Evolutionary conservation across 2,888 invertebrate species (phyloP), one percentile per base, ranked within the genome.

Genomic region (Standfussiana lucernea): DNA sequence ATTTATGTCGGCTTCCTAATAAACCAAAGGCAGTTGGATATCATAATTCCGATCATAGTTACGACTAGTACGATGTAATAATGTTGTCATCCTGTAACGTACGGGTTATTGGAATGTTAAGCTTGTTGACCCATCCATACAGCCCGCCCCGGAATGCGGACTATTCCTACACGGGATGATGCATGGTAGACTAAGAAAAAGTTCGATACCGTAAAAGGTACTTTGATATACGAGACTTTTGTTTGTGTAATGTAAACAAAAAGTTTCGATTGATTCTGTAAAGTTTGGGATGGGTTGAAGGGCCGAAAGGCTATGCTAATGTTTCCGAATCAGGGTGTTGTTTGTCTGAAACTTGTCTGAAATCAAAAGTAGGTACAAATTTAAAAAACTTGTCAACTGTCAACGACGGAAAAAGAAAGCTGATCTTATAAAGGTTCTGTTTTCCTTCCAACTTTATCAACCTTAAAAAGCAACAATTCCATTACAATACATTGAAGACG

Each of bases 71-170:
- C 53, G 59, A 37, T 13, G 56, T 65, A 70, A 82, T 85, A 85
- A 75, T 45, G 47, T 66, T 70, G 75, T 75, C 69, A 62, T 66
- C 45, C 18, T 62, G 18, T 50, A 70, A 61, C 42, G 45, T 56
- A 61, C 24, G 45, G 61, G 71, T 15, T 62, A 50, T 67, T 21
- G 83, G 83, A 86, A 83, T 73, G 72, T 86, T 61, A 65, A 47
- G 45, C 47, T 37, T n/a, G 28, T 21, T 28, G 40, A 45, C 50
- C 64, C 35, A 18, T 35, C 32, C 28, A 10, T 18, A 1, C 4
- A 1, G 47, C 37, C 47, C 37, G 7, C 37, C 32, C 13, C 28
- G 78, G 59, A 37, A 69, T 77, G 13, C 18, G n/a, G 35, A 47
- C 13, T 5, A 65, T 40, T 45, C 53, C 59, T 32, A 40, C 32